Percentiles rank a stretch among this genome's conserved stretches.
Evolutionary conservation across 2,888 invertebrate genomes (phyloP).

Genomic region (Mesorhabditis sp.): DNA sequence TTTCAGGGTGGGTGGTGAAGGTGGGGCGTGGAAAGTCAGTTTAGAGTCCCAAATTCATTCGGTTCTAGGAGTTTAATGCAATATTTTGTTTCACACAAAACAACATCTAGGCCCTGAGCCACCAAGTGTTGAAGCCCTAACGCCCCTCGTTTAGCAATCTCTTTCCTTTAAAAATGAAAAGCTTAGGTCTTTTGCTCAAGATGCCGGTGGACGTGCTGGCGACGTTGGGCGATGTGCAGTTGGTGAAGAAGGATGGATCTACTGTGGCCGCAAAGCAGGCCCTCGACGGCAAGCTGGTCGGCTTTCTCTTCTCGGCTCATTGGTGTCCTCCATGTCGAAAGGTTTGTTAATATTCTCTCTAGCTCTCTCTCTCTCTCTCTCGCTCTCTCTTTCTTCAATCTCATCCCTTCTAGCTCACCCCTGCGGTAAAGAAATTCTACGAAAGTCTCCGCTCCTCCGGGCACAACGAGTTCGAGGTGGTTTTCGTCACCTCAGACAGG

Average conservation of each 20-base stretch:
- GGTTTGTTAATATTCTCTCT: neutral
- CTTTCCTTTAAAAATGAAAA: too few species aligned
- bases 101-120: too few species aligned
- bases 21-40: too few species aligned
- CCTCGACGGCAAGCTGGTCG: neutral
- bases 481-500: neutral
- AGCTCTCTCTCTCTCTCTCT: too few species aligned
- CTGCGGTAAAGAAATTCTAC: conserved; percentile 1
- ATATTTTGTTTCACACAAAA: too few species aligned
- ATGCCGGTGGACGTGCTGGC: neutral
- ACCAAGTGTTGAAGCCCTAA: too few species aligned
- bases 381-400: too few species aligned
- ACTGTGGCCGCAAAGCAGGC: neutral
- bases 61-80: too few species aligned
- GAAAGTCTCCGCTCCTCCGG: neutral
- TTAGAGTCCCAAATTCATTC: too few species aligned
- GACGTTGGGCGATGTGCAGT: neutral
- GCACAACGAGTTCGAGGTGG: conserved; percentile 1
- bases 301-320: neutral
- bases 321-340: neutral
- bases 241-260: conserved; percentile 1
- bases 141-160: too few species aligned
- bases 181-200: too few species aligned
- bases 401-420: neutral
- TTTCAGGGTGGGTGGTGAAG: too few species aligned